phyloP scores from a whole-genome alignment of 1,140 invertebrate genomes.

The Drosophila sp. region DNA sequence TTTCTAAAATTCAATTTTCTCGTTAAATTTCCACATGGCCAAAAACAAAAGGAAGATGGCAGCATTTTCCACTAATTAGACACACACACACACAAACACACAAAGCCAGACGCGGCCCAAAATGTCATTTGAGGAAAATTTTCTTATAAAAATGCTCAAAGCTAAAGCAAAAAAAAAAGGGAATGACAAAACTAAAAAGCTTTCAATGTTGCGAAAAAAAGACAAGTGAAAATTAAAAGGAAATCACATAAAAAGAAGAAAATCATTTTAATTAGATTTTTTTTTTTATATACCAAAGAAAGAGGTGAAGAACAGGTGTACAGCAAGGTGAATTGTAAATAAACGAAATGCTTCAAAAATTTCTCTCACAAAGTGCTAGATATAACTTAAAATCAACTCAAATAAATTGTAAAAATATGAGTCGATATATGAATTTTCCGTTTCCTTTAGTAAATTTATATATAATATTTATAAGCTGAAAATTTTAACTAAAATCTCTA shows the following conservation, averaged over 20 bases:
- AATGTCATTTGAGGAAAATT: slow-evolving; percentile 13
- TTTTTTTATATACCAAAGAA: background rate
- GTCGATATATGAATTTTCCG: no score
- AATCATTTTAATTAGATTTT: slow-evolving; percentile 37
- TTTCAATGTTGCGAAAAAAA: background rate
- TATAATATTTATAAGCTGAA: no score
- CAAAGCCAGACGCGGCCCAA: background rate
- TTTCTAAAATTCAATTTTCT: background rate
- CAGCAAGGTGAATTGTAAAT: no score
- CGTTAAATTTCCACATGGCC: slow-evolving; percentile 4
- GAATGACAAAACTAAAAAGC: background rate
- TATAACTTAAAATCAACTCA: no score
- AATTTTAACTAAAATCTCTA: no score
- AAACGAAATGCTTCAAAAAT: background rate
- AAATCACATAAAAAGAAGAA: background rate
- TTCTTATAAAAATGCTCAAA: slow-evolving; percentile 19
- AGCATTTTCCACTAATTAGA: slow-evolving; percentile 31
- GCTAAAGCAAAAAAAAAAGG: slow-evolving; percentile 18
- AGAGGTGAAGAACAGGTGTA: slow-evolving; percentile 6
- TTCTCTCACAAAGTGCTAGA: no score
- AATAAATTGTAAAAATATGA: no score
- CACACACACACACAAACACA: background rate
- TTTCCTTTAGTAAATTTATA: no score
- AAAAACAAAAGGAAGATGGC: slow-evolving; percentile 4
- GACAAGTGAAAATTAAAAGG: slow-evolving; percentile 7